These are phyloP conservation scores for Osmerus mordax DNA, from an alignment of 2,113 vertebrate genomes.

Conservation along the genomic window DNA sequence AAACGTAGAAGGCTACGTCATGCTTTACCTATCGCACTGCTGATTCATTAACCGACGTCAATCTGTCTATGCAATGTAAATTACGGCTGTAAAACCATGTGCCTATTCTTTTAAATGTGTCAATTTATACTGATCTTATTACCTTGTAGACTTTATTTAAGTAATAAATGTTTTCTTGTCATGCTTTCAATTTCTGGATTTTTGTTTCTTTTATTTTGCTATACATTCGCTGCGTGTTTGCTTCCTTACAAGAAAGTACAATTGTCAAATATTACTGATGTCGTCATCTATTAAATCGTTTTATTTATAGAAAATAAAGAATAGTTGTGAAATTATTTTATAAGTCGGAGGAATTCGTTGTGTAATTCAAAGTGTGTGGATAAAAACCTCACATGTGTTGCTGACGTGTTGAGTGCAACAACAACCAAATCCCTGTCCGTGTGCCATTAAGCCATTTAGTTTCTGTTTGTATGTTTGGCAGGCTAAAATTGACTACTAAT, in stretches of 20 bases:
- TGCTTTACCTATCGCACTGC: conserved; percentile 33
- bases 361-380: no score
- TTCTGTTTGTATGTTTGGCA: conserved; percentile 65
- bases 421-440: conserved; percentile 61
- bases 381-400: conserved; percentile 22
- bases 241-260: conserved; percentile 67
- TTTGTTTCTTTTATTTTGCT: conserved; percentile 65
- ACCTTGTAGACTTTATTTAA: conserved; percentile 56
- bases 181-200: conserved; percentile 66
- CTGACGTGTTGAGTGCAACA: conserved; percentile 65
- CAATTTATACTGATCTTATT: conserved; percentile 67
- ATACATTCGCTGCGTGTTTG: conserved; percentile 64
- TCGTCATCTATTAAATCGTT: conserved; percentile 73
- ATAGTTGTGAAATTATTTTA: conserved; percentile 1
- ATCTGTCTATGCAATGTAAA: conserved; percentile 60
- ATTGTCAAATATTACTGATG: conserved; percentile 64
- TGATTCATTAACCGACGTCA: conserved; percentile 20
- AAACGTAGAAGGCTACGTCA: conserved; percentile 50
- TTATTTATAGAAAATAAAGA: conserved; percentile 64
- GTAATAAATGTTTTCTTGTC: conserved; percentile 56
- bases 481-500: conserved; percentile 78
- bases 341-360: background rate
- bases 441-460: conserved; percentile 65
- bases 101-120: conserved; percentile 51
- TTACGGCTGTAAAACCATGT: conserved; percentile 58